These are phyloP conservation scores for Pelobates cultripes DNA, from an alignment of 2,797 vertebrate species.

Conservation along the genomic window DNA sequence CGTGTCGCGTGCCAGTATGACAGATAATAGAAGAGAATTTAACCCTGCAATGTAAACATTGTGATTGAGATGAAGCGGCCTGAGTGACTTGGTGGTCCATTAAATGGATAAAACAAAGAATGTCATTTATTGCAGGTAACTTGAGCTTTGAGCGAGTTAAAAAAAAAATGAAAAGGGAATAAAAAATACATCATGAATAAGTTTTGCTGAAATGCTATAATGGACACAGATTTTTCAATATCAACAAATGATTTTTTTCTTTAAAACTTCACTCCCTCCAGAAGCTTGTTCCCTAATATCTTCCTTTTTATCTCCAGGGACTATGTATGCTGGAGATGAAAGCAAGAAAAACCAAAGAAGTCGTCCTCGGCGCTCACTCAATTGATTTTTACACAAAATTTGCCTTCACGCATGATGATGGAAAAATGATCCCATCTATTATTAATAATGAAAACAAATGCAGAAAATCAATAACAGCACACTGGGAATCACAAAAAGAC, in stretches of 20 bases:
- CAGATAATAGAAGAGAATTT: too few species aligned
- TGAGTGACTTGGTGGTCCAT: too few species aligned
- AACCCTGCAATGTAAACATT: too few species aligned
- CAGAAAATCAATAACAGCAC: slow-evolving; percentile 74
- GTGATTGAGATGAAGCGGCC: too few species aligned
- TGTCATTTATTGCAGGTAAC: not conserved
- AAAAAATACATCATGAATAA: not conserved
- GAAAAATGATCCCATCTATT: slow-evolving; percentile 79
- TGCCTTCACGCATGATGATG: slow-evolving; percentile 72
- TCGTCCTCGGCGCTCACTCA: slow-evolving; percentile 67
- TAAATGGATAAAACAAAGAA: not conserved
- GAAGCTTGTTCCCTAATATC: slow-evolving; percentile 60
- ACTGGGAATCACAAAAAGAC: slow-evolving; percentile 64
- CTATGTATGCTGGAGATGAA: slow-evolving; percentile 67
- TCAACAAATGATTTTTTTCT: slow-evolving; percentile 40
- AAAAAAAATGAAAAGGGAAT: not conserved
- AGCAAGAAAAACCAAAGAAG: slow-evolving; percentile 69
- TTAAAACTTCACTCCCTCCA: slow-evolving; percentile 17
- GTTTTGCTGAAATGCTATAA: not conserved
- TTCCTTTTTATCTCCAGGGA: slow-evolving; percentile 59
- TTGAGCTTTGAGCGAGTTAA: not conserved
- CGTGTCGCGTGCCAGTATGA: too few species aligned
- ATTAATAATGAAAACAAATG: slow-evolving; percentile 80
- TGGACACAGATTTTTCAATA: slow-evolving; percentile 44
- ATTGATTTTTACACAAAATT: slow-evolving; percentile 84